phyloP scores from a whole-genome alignment of 2,797 vertebrate species.

The Petrocephalus sullivani region DNA sequence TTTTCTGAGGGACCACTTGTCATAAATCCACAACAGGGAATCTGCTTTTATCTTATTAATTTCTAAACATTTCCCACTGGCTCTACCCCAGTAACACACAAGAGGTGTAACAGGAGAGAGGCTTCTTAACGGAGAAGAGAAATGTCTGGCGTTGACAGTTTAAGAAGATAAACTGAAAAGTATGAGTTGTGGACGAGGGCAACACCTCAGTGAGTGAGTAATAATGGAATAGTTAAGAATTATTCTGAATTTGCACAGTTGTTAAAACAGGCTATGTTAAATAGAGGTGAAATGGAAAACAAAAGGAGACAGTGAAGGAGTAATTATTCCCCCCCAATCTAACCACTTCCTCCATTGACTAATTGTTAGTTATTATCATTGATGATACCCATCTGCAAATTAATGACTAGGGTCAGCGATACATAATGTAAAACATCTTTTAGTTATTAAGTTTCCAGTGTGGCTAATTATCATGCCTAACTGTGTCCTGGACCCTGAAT shows the following conservation, averaged over 20 bases:
- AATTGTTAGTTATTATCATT: constrained; percentile 1
- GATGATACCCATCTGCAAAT: constrained; percentile 14
- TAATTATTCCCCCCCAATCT: neutral
- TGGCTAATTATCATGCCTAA: constrained; percentile 10
- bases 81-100: neutral
- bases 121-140: neutral
- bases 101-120: neutral
- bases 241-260: neutral
- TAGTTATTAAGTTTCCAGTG: constrained; percentile 3
- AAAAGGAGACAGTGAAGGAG: neutral
- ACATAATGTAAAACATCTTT: constrained; percentile 9
- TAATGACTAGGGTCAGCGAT: neutral
- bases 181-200: neutral
- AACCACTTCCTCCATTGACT: neutral
- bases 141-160: neutral
- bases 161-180: neutral
- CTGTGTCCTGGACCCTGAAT: neutral
- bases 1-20: neutral
- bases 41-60: constrained; percentile 1
- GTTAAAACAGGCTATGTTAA: neutral
- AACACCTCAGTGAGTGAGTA: neutral
- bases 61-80: neutral
- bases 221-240: neutral
- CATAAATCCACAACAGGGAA: neutral
- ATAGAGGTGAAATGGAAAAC: neutral